phyloP scores from a whole-genome alignment of 1,140 invertebrate species.

The Solen grandis region DNA sequence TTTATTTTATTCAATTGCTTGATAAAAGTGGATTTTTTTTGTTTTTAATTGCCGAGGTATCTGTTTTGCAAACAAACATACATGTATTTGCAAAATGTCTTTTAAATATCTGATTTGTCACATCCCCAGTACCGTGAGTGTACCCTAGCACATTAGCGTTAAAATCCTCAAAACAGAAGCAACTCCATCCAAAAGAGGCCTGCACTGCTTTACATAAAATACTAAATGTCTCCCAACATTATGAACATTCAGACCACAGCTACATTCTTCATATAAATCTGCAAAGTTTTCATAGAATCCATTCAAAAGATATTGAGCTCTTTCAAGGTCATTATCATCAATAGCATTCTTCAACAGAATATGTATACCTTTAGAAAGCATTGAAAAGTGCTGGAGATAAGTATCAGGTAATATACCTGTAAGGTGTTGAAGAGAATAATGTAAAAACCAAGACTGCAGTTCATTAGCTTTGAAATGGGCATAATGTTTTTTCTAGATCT shows the following conservation, averaged over 20 bases:
- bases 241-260: constrained; percentile 38
- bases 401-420: not conserved
- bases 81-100: constrained; percentile 1
- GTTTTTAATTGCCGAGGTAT: constrained; percentile 5
- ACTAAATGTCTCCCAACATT: constrained; percentile 25
- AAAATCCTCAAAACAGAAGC: constrained; percentile 36
- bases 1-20: not conserved
- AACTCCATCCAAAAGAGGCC: constrained; percentile 37
- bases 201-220: constrained; percentile 14
- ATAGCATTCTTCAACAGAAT: constrained; percentile 14
- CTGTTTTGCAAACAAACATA: not conserved
- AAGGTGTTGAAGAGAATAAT: constrained; percentile 21
- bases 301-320: constrained; percentile 16
- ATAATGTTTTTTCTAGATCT: constrained; percentile 45
- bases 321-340: not conserved
- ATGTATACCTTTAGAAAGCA: constrained; percentile 26
- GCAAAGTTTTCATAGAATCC: constrained; percentile 23
- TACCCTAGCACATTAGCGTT: constrained; percentile 17
- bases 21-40: not conserved
- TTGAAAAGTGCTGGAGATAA: constrained; percentile 8
- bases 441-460: constrained; percentile 13
- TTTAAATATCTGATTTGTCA: constrained; percentile 22
- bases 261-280: constrained; percentile 22
- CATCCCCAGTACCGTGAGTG: constrained; percentile 16
- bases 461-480: constrained; percentile 31